Evolutionary conservation across 2,888 invertebrate species (phyloP), one percentile per base, ranked within the genome.

Genomic region (Hesperia comma): DNA sequence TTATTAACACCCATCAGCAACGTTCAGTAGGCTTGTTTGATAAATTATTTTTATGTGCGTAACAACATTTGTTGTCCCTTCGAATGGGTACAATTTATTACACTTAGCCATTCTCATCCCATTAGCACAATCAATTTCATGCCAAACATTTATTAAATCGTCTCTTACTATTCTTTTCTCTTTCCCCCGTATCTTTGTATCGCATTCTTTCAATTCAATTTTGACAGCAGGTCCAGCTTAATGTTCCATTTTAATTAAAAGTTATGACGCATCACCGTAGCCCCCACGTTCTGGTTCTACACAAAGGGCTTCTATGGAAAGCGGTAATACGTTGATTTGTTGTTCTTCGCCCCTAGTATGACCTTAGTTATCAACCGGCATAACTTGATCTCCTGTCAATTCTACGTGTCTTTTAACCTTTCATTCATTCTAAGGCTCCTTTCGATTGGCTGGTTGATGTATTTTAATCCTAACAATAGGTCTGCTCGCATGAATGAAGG

Each of bases 161-260:
- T 76, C 70, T 73, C 74, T 71, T 61, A 70, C 71, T 72, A 56
- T 79, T 77, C 75, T 78, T 77, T 79, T 80, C 82, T 77, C 78
- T 61, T 55, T 54, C 17, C 6, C 14, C 19, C 19, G 14, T 32
- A 26, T 53, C 14, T 41, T 17, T 41, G 21, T 37, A 2, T 54
- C 41, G 10, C 54, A 8, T 33, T 62, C 19, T 43, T 14, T 8
- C 32, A 40, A 54, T 51, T 46, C 57, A 32, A 40, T 56, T 82
- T 81, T 78, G 79, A 81, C 79, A 79, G 77, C 79, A 76, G 81
- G 83, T 83, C 82, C 75, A 77, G 77, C 81, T 82, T 83, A 88
- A 87, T 84, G 87, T 81, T 80, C 85, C 82, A 79, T 86, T 88
- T 87, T 87, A 90, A 92, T 92, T 90, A 90, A 91, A 91, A 91